Evolutionary conservation across 2,113 vertebrate genomes (phyloP), one percentile per base, ranked within the genome.

Genomic region (Centropus unirufus): DNA sequence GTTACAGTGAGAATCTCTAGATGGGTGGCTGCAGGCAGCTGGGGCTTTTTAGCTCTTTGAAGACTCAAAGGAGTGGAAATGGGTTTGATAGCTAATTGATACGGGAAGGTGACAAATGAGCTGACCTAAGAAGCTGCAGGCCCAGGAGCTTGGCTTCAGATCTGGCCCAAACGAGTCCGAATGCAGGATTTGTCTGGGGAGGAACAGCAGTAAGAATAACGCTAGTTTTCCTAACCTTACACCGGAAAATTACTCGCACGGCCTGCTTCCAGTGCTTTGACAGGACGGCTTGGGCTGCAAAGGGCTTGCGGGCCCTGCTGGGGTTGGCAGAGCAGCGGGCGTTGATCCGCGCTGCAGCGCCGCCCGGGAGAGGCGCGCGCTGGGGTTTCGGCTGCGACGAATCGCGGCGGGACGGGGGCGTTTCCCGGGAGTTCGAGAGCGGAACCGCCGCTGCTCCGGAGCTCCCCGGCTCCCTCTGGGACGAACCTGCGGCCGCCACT

Each of bases 181-280:
- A 23, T 8, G 11, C 6, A 6, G 23, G 39, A 22, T 68, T 75
- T 55, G 21, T 14, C n/a, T 72, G 0, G 1, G 2, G 11, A 75
- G 23, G 12, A 75, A 14, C 39, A 36, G 26, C 5, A 49, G 12
- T 76, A 29, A 39, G 82, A 80, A 18, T 40, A 3, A 32, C 1
- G 13, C 17, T 34, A 9, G 13, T 68, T 72, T 74, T 29, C 2
- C 0, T 80, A 70, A 68, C 8, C 69, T 58, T 15, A 32, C 19
- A 39, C 4, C 7, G 13, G 57, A 44, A 57, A 30, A 46, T 19
- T 5, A 8, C 51, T 51, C 57, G 13, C 29, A 17, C 74, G 24
- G 9, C 11, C 27, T 61, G 47, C 3, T 76, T 77, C 51, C 8
- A 10, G 5, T 36, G 64, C 27, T 75, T 57, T 39, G 44, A 34